Base-by-base conservation (phyloP, 2,888 invertebrate species). In the Lymantria dispar region DNA sequence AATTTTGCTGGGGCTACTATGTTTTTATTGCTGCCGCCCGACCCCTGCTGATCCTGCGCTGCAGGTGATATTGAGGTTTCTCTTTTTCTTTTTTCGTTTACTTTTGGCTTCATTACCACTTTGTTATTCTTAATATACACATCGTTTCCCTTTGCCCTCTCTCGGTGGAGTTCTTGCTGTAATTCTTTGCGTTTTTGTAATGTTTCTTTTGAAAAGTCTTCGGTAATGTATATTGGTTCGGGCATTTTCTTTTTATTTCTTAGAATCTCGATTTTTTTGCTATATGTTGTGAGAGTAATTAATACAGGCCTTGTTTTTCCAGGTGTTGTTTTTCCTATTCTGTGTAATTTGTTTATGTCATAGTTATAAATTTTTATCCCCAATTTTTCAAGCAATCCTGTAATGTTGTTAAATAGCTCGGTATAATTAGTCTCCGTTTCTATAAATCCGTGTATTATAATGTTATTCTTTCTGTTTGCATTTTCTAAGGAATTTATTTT, bases 291-390 rank as follows among this genome's bases (percentile, higher is more conserved):
- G 9, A 33, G 33, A 33, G 33, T 33, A 9, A 33, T 33, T 33
- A 33, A 7, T 9, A 33, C 33, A 33, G 33, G 33, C 33, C 33
- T 33, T 33, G 33, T 33, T 33, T 33, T 33, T 33, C 33, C 33
- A 33, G 9, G 8, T 33, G 33, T 33, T 33, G 7, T 7, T 33
- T 33, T 33, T 9, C 33, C 33, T 8, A 33, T 33, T 33, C 33
- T 33, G 33, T 33, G 33, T 33, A 22, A 42, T 42, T 22, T 22
- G 8, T 0, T 44, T 50, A 60, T 54, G 54, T 50, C 62, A 33
- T 33, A 33, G 9, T 33, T 33, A 33, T 33, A 8, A 8, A 33
- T 33, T 33, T 33, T 33, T 8, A 33, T 33, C 8, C 33, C 33
- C 9, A 33, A 33, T 33, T 33, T 33, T 33, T 33, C 33, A 33